These are phyloP conservation scores for Mesorhabditis sp. DNA, from an alignment of 2,888 invertebrate species.

Conservation along the genomic window DNA sequence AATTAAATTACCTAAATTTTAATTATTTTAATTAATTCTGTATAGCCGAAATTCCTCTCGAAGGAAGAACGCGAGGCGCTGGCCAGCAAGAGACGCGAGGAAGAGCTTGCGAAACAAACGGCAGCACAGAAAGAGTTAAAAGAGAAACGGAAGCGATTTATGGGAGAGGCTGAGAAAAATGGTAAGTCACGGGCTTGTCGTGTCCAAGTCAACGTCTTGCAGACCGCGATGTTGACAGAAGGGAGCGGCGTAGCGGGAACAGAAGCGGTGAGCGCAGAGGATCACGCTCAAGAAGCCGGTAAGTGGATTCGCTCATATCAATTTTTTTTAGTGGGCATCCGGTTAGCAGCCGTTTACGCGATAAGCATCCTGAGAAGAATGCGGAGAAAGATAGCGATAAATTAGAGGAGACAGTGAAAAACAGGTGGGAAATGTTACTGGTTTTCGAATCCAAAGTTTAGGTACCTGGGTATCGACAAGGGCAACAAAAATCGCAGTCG, in stretches of 20 bases:
- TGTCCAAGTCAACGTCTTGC: conserved; percentile 39
- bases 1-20: too few species aligned
- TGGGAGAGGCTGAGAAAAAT: conserved; percentile 58
- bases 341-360: too few species aligned
- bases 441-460: conserved; percentile 8
- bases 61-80: conserved; percentile 88
- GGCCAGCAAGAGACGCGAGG: conserved; percentile 81
- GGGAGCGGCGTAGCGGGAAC: conserved; percentile 58
- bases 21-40: too few species aligned
- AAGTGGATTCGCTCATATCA: too few species aligned
- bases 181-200: too few species aligned
- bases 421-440: conserved; percentile 16
- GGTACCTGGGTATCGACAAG: conserved; percentile 33
- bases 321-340: too few species aligned
- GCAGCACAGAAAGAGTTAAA: conserved; percentile 70
- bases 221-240: conserved; percentile 17
- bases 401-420: conserved; percentile 26
- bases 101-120: conserved; percentile 76
- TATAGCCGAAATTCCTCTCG: conserved; percentile 81
- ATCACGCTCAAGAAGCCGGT: not conserved
- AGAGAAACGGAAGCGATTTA: conserved; percentile 65
- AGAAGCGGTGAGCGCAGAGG: conserved; percentile 11
- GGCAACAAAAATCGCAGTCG: conserved; percentile 65
- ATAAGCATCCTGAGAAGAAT: too few species aligned
- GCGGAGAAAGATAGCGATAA: not conserved